These are phyloP conservation scores for Podarcis muralis DNA, from an alignment of 2,113 vertebrate genomes.

Conservation along the genomic window DNA sequence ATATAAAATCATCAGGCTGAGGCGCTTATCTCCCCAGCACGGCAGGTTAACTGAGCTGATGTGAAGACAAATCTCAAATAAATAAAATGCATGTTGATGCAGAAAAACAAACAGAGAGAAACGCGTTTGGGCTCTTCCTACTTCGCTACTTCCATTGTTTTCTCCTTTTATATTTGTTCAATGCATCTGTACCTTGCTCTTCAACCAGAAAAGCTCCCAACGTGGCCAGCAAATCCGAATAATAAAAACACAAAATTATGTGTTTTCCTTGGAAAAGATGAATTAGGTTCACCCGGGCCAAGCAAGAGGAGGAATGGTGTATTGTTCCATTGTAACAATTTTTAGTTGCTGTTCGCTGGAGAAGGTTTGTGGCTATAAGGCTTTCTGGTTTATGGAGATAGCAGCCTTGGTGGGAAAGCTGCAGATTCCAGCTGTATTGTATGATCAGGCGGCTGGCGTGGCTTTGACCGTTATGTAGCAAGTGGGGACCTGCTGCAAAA, in stretches of 20 bases:
- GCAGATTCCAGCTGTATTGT: background rate
- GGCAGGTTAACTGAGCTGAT: conserved; percentile 5
- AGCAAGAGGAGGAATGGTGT: background rate
- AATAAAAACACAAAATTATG: background rate
- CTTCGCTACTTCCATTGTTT: background rate
- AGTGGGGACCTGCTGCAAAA: background rate
- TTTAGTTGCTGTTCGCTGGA: background rate
- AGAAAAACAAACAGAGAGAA: background rate
- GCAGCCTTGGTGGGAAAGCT: background rate
- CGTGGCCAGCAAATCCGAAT: background rate
- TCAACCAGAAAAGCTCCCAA: background rate
- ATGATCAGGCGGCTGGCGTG: background rate
- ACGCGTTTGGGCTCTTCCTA: background rate
- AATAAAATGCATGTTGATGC: background rate
- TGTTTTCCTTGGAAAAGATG: background rate
- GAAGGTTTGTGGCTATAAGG: background rate
- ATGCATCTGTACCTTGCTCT: background rate
- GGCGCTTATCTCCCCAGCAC: background rate
- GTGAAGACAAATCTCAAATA: background rate
- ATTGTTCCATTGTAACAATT: background rate
- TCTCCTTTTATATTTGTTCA: background rate
- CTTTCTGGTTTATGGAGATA: background rate
- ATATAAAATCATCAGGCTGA: background rate
- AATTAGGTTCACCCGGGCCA: background rate
- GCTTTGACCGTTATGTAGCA: background rate